Base-by-base conservation (phyloP, 2,113 vertebrate genomes). In the Scolopax mira region DNA sequence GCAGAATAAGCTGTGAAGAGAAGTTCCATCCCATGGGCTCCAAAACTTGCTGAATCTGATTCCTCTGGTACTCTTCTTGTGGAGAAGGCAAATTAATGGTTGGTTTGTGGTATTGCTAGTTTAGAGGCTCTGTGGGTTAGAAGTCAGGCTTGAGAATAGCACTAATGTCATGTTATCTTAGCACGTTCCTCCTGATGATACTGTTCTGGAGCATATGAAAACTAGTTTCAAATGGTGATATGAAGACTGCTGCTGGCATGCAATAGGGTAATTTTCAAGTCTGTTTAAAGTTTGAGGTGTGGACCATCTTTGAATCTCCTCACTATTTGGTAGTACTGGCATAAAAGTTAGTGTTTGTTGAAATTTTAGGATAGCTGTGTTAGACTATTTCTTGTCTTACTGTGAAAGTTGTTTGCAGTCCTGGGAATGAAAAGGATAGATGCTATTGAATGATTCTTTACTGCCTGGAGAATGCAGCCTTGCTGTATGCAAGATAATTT, bases 61-160 rank as follows among this genome's bases (percentile, higher is more conserved):
- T 90, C 65, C 80, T 92, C 61, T 88, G 39, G 75, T 80, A 10
- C 60, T 78, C 74, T 64, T 92, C 85, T 84, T 90, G 77, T 69
- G 80, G 90, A 84, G 80, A 94, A 92, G 64, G 72, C 72, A 90
- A 92, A 94, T 96, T 51, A 84, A 74, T 69, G 80, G 92, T 94
- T 95, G 92, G 94, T 91, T 93, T 94, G 92, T 92, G 94, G 83
- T 71, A 41, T 65, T 88, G 52, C 92, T 96, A 69, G 90, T 92
- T 94, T 75, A 89, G 78, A 90, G 21, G 69, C 92, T 41, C 79
- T 84, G 72, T 96, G 88, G 93, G 61, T 86, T 94, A 28, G 7
- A 74, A 96, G 85, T 60, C 85, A 90, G 44, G 82, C 85, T 91
- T 0, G 42, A 83, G 93, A 95, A 81, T 74, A 96, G 88, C 93